phyloP scores from a whole-genome alignment of 1,140 invertebrate species.

The Latrodectus geometricus region DNA sequence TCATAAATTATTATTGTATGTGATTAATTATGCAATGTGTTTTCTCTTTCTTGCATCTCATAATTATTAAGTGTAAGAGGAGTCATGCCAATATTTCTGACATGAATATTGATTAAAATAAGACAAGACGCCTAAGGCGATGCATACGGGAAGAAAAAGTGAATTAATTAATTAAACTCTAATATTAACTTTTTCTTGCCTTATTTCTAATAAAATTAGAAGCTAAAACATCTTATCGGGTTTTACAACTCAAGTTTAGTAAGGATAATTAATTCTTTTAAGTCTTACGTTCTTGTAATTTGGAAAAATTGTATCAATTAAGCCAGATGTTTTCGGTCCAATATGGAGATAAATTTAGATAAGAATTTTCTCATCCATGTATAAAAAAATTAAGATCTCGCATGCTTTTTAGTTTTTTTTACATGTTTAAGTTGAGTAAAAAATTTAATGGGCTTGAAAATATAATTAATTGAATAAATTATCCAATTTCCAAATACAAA shows the following conservation, averaged over 20 bases:
- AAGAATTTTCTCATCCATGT: background rate
- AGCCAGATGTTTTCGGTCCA: slow-evolving; percentile 9
- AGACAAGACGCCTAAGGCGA: slow-evolving; percentile 14
- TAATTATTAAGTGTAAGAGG: slow-evolving; percentile 40
- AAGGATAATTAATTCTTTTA: slow-evolving; percentile 58
- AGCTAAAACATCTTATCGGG: background rate
- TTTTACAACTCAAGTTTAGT: slow-evolving; percentile 33
- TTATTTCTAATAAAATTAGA: slow-evolving; percentile 19
- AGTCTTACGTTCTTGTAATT: slow-evolving; percentile 32
- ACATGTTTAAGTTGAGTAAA: slow-evolving; percentile 7
- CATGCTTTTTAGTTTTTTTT: background rate
- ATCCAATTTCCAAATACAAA: background rate
- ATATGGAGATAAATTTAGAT: slow-evolving; percentile 27
- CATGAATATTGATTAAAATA: slow-evolving; percentile 37
- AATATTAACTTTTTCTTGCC: slow-evolving; percentile 10
- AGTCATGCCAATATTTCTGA: slow-evolving; percentile 20
- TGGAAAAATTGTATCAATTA: slow-evolving; percentile 58
- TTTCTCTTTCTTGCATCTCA: slow-evolving; percentile 9
- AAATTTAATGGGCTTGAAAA: slow-evolving; percentile 38
- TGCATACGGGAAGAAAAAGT: slow-evolving; percentile 7
- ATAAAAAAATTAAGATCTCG: background rate
- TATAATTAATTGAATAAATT: slow-evolving; percentile 21
- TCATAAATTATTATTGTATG: slow-evolving; percentile 6
- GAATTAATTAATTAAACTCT: slow-evolving; percentile 48
- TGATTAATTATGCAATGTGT: slow-evolving; percentile 52